Conservation (phyloP, 1,140 invertebrate genomes). For the Luehdorfia chinensis region DNA sequence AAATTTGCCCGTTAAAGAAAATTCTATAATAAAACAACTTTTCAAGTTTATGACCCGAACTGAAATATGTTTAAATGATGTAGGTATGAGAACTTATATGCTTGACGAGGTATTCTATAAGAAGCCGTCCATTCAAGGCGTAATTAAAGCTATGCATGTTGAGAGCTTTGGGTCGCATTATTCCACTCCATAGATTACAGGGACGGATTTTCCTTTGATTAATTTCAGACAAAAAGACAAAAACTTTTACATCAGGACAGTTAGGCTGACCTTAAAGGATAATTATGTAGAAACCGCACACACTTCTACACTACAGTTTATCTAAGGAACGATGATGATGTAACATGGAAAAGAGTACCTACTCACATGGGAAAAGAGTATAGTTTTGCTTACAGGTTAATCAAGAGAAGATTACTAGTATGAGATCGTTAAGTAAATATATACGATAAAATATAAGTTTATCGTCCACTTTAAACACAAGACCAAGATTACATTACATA, state of each 20-base stretch:
- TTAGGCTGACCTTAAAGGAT: constrained; percentile 5
- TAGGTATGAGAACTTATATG: constrained; percentile 1
- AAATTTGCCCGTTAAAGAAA: too few species aligned
- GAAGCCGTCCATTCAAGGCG: constrained; percentile 1
- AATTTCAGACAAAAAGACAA: constrained; percentile 13
- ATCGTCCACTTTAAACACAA: too few species aligned
- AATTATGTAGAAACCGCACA: constrained; percentile 4
- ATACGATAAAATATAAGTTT: too few species aligned
- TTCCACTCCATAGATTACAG: constrained; percentile 16
- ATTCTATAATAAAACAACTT: too few species aligned
- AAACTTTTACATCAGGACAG: not conserved
- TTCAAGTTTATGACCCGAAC: too few species aligned
- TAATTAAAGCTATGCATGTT: constrained; percentile 10
- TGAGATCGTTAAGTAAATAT: too few species aligned
- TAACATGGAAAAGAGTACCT: too few species aligned
- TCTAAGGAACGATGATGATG: too few species aligned
- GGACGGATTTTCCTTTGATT: constrained; percentile 13
- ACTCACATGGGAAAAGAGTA: too few species aligned
- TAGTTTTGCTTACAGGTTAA: too few species aligned
- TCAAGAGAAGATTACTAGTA: too few species aligned
- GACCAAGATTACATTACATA: too few species aligned
- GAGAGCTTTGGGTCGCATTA: constrained; percentile 13
- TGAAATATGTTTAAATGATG: constrained; percentile 1
- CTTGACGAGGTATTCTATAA: not conserved
- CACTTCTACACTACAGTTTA: not conserved